Evolutionary conservation across 1,140 invertebrate species (phyloP), one percentile per base, ranked within the genome.

Genomic region (Melipona quadrifasciata): DNA sequence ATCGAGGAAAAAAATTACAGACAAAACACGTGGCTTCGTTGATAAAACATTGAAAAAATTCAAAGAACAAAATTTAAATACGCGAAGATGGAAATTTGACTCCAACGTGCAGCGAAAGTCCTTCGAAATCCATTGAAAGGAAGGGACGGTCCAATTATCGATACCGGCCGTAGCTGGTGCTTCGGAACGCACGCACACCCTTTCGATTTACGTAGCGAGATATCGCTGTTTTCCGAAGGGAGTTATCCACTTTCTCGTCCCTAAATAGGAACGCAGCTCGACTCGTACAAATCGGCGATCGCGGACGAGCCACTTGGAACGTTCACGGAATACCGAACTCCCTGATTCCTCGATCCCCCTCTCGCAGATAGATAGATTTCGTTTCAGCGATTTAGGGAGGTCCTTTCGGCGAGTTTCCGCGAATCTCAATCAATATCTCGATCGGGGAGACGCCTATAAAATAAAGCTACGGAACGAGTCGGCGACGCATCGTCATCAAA

Each of bases 401-500:
- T n/a, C 70, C 72, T 80, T 79, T 79, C 76, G 75, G 67, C 71
- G 53, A 72, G 74, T 83, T 70, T 64, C 39, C 77, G 86, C 34
- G 74, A 90, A 87, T 91, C 87, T 80, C 80, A 91, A 91, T 91
- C 88, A 91, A 91, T 91, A 91, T 86, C 82, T 84, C 82, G 78
- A 86, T 91, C 87, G 88, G 70, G 73, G 71, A 79, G 82, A 82
- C 81, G 77, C 72, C 79, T 90, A 90, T 91, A 89, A 92, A 92
- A 90, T 90, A 92, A 91, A 90, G 89, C 90, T 91, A 85, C 86
- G 90, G 64, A 76, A 80, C 75, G 79, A 91, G 86, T 89, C 86
- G 88, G 83, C 89, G 91, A 91, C 86, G 86, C 88, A 90, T 85
- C 85, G 91, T 92, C 91, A 92, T 92, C 89, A 90, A 92, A 91